Evolutionary conservation across 1,140 invertebrate species (phyloP), one percentile per base, ranked within the genome.

Genomic region (Acyrthosiphon pisum): DNA sequence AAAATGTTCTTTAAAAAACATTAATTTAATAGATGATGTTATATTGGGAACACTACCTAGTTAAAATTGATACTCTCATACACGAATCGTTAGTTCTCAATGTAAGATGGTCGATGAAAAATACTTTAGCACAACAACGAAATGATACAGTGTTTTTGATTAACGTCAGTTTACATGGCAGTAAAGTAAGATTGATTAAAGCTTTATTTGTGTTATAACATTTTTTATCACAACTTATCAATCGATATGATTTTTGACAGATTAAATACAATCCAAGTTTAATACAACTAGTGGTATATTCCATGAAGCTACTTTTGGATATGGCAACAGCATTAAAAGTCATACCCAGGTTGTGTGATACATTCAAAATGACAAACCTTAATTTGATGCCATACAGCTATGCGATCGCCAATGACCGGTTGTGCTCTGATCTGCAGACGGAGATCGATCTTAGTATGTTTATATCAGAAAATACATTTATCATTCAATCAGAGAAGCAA

Each of bases 1-100:
- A 23, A 56, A 2, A 68, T 4, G 30, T 68, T 68, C 26, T 68
- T n/a, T 68, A n/a, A 68, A 30, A 68, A 68, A n/a, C 4, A n/a
- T 68, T 6, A n/a, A 68, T n/a, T 68, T 90, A 60, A 88, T 35
- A 98, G 97, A 97, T 97, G 95, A 96, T 96, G 37, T 94, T 95
- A n/a, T 96, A 97, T 94, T 98, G 98, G 98, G 95, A 96, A 76
- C 96, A 96, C 90, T 98, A 98, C 95, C 96, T 98, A 2, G 96
- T 96, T 94, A 97, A 97, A 94, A 97, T 98, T 94, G 98, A 98
- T 95, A 95, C 95, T 81, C 95, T 98, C 94, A 95, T 98, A 53
- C 97, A 97, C 95, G 97, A 97, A 95, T 97, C 98, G 2, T 96
- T 98, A 86, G 96, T 96, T 94, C 95, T 97, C 60, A 96, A 97